Percentiles rank a stretch among this genome's conserved stretches.
Evolutionary conservation across 2,888 invertebrate genomes (phyloP).

Genomic region (Onthophagus sagittarius): DNA sequence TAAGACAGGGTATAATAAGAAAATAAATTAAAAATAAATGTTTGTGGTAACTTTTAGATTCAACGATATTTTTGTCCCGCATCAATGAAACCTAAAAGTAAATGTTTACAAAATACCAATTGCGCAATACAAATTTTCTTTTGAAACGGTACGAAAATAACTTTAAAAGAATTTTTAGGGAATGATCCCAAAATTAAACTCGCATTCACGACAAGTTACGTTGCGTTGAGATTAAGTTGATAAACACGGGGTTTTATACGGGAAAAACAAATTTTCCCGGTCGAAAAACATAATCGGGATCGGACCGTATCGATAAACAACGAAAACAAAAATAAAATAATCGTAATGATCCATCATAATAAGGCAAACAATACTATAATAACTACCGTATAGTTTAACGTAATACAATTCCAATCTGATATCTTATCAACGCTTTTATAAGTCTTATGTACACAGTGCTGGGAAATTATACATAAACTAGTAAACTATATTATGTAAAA

Average conservation of each 20-base stretch:
- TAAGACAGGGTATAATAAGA: not conserved
- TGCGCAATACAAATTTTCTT: not conserved
- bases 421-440: not conserved
- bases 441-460: not conserved
- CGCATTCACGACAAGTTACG: no score
- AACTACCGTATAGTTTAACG: not conserved
- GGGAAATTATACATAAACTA: not conserved
- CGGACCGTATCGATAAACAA: slow-evolving; percentile 3
- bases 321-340: slow-evolving; percentile 15
- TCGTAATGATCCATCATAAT: slow-evolving; percentile 12
- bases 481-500: slow-evolving; percentile 1
- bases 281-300: no score
- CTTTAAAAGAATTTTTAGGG: not conserved
- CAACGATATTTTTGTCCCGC: not conserved
- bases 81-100: not conserved
- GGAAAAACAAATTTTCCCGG: no score
- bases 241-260: no score
- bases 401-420: not conserved
- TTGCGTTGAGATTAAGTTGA: no score
- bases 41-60: no score
- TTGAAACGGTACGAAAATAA: not conserved
- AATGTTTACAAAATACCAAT: not conserved
- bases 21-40: not conserved
- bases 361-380: not conserved
- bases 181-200: no score